Percentiles rank a stretch among this genome's conserved stretches.
Conservation (phyloP, 1,140 invertebrate genomes). For the Lordiphosa clarofinis region DNA sequence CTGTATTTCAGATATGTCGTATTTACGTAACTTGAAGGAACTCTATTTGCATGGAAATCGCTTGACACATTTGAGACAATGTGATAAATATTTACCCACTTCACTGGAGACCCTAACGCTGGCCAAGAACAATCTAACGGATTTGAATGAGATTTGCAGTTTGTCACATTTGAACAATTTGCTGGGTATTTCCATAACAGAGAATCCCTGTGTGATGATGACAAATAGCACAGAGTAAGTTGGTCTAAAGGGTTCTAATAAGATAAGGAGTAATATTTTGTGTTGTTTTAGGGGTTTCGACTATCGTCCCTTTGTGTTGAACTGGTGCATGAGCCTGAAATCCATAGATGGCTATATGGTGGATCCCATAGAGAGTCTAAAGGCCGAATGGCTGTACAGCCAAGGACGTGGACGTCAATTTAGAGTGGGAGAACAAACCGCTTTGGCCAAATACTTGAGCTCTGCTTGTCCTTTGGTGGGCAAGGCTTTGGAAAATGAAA, state of each 20-base stretch:
- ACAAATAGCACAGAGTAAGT: constrained; percentile 57
- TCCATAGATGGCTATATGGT: constrained; percentile 93
- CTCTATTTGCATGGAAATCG: constrained; percentile 92
- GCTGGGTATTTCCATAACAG: constrained; percentile 89
- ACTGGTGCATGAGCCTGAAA: constrained; percentile 94
- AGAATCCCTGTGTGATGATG: constrained; percentile 88
- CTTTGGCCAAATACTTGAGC: constrained; percentile 90
- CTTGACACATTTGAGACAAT: constrained; percentile 88
- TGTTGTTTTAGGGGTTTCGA: constrained; percentile 87
- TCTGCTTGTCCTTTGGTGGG: constrained; percentile 88
- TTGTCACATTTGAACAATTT: constrained; percentile 87
- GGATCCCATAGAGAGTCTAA: constrained; percentile 92
- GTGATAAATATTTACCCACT: constrained; percentile 89
- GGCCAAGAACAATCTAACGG: constrained; percentile 90
- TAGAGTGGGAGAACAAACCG: constrained; percentile 89
- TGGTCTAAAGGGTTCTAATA: too few relatives aligned
- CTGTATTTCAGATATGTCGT: constrained; percentile 90
- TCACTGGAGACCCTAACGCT: constrained; percentile 88
- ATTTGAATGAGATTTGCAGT: constrained; percentile 93
- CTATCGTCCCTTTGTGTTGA: constrained; percentile 94
- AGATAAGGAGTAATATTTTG: too few relatives aligned
- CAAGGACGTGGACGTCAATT: constrained; percentile 94
- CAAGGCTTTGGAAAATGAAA: constrained; percentile 88
- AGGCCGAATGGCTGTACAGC: constrained; percentile 97
- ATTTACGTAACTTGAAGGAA: constrained; percentile 85